Percentiles rank a stretch among this genome's conserved stretches.
Evolutionary conservation across 2,797 vertebrate species (phyloP).

Genomic region (Silurus aristotelis): DNA sequence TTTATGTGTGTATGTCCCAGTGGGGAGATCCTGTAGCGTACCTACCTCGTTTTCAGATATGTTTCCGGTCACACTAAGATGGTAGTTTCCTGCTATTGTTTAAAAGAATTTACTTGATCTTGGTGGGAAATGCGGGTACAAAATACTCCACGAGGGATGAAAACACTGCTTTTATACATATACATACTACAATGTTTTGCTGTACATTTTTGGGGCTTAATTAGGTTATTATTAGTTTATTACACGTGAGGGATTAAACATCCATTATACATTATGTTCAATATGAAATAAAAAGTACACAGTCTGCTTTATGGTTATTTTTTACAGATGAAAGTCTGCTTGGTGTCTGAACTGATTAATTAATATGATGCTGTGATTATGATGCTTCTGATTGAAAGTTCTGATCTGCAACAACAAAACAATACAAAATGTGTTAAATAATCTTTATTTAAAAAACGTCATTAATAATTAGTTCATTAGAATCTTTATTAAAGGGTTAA

Average conservation of each 20-base stretch:
- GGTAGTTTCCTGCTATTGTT: slow-evolving; percentile 79
- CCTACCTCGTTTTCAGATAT: slow-evolving; percentile 56
- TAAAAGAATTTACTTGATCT: slow-evolving; percentile 65
- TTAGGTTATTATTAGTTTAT: not conserved
- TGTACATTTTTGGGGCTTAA: not conserved
- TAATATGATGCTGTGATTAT: no score
- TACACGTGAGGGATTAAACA: not conserved
- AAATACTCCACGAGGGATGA: slow-evolving; percentile 22
- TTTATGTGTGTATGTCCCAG: slow-evolving; percentile 9
- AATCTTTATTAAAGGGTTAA: not conserved
- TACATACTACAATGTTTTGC: not conserved
- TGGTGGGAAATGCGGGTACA: slow-evolving; percentile 34
- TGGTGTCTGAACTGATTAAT: not conserved
- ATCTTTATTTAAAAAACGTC: not conserved
- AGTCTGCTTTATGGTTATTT: not conserved
- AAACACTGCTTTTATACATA: slow-evolving; percentile 15
- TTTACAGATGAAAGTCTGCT: not conserved
- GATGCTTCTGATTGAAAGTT: not conserved
- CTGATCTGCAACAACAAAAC: not conserved
- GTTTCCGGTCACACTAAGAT: slow-evolving; percentile 72
- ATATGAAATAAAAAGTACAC: not conserved
- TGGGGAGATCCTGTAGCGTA: slow-evolving; percentile 5
- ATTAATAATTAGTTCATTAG: not conserved
- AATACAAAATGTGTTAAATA: not conserved
- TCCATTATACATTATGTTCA: not conserved